Conservation (phyloP, 2,888 invertebrate genomes). For the Pseudolycoriella hygida region DNA sequence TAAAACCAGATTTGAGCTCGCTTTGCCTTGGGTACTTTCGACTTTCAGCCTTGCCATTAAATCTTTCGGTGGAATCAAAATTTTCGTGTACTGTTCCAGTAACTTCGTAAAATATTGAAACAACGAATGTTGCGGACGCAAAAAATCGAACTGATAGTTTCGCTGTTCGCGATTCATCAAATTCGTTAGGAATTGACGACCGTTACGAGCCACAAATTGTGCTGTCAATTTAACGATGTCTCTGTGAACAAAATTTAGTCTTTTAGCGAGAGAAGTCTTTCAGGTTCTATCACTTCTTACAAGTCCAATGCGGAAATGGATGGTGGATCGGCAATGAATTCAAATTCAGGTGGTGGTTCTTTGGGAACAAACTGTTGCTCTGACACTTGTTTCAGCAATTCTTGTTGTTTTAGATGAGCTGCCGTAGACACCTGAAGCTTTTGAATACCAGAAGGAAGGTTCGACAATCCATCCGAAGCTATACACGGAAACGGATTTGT, state of each 20-base stretch:
- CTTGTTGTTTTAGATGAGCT: conserved; percentile 74
- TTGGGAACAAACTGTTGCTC: conserved; percentile 77
- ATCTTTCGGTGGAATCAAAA: conserved; percentile 89
- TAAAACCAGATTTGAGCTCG: conserved; percentile 38
- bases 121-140: conserved; percentile 82
- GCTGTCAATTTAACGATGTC: conserved; percentile 97
- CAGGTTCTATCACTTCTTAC: conserved; percentile 30
- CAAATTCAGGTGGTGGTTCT: conserved; percentile 81
- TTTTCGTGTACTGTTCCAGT: conserved; percentile 96
- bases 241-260: conserved; percentile 26
- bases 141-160: conserved; percentile 97
- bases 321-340: conserved; percentile 93
- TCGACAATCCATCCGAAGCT: conserved; percentile 16
- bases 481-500: neutral
- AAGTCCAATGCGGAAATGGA: conserved; percentile 95
- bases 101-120: conserved; percentile 97
- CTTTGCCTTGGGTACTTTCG: conserved; percentile 48
- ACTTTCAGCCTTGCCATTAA: conserved; percentile 58
- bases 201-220: conserved; percentile 97
- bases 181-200: conserved; percentile 92
- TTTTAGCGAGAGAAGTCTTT: conserved; percentile 5
- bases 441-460: conserved; percentile 31
- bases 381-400: conserved; percentile 69
- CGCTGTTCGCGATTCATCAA: conserved; percentile 96
- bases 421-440: conserved; percentile 50